phyloP scores from a whole-genome alignment of 2,113 vertebrate species.

The Ifrita kowaldi region DNA sequence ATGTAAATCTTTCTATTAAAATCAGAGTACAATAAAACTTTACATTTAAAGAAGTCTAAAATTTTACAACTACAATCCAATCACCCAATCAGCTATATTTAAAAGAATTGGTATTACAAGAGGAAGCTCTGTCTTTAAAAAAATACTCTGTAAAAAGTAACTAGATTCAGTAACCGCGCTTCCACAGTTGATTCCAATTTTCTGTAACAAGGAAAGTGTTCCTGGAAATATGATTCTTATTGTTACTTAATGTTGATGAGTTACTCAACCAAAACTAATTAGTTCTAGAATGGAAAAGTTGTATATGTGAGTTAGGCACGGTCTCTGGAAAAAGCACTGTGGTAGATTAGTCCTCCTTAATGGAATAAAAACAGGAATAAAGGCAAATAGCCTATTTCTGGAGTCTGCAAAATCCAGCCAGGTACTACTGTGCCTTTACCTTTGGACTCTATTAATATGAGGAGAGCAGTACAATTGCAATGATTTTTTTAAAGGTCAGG shows the following conservation, averaged over 20 bases:
- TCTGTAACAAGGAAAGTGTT: constrained; percentile 49
- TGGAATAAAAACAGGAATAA: background rate
- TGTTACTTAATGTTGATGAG: constrained; percentile 42
- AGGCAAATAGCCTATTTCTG: background rate
- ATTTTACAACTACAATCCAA: background rate
- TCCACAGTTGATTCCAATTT: constrained; percentile 25
- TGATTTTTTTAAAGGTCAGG: background rate
- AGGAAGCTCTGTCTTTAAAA: background rate
- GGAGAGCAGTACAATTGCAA: background rate
- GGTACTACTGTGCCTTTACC: background rate
- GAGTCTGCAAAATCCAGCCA: background rate
- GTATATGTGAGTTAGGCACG: background rate
- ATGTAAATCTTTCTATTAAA: background rate
- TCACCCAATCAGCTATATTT: background rate
- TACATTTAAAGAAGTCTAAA: background rate
- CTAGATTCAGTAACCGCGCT: background rate
- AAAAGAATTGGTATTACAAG: background rate
- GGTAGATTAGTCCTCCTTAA: background rate
- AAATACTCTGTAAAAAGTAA: background rate
- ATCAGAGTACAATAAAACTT: background rate
- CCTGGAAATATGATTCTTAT: constrained; percentile 47
- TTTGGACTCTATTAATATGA: background rate
- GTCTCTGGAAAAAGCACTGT: background rate
- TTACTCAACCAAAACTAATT: constrained; percentile 52
- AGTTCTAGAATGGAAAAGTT: constrained; percentile 39